Percentiles rank a stretch among this genome's conserved stretches.
phyloP scores from a whole-genome alignment of 2,113 vertebrate species.

The Caranx ignobilis region DNA sequence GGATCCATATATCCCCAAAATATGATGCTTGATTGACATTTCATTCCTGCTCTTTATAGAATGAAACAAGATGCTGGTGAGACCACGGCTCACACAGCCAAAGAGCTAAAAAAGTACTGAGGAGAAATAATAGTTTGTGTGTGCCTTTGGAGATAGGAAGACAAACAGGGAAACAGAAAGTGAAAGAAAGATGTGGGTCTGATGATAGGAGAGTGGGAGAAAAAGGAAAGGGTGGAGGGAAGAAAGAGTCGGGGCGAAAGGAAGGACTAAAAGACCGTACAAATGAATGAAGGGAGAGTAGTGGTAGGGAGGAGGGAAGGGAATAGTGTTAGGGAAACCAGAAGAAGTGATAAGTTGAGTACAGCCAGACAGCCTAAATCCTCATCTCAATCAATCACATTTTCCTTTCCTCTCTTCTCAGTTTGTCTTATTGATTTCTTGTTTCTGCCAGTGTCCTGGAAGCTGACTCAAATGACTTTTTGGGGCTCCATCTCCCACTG shows the following conservation, averaged over 20 bases:
- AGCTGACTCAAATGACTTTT: constrained; percentile 73
- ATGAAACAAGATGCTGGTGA: background rate
- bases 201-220: background rate
- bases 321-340: constrained; percentile 32
- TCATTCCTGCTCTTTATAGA: background rate
- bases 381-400: constrained; percentile 78
- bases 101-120: constrained; percentile 10
- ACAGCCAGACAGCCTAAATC: constrained; percentile 67
- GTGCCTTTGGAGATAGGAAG: constrained; percentile 42
- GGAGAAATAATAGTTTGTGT: constrained; percentile 35
- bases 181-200: constrained; percentile 9
- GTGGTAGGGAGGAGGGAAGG: background rate
- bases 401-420: constrained; percentile 69
- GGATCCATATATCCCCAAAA: too few species aligned
- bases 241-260: constrained; percentile 1
- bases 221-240: background rate
- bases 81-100: constrained; percentile 1
- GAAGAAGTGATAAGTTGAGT: constrained; percentile 70
- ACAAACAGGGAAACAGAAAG: constrained; percentile 8
- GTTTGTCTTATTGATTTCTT: constrained; percentile 78
- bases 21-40: constrained; percentile 56
- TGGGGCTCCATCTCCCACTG: constrained; percentile 37
- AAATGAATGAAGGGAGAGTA: background rate
- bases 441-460: constrained; percentile 69
- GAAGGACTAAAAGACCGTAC: constrained; percentile 28